Base-by-base conservation (phyloP, 2,888 invertebrate species). In the Cinara cedri region DNA sequence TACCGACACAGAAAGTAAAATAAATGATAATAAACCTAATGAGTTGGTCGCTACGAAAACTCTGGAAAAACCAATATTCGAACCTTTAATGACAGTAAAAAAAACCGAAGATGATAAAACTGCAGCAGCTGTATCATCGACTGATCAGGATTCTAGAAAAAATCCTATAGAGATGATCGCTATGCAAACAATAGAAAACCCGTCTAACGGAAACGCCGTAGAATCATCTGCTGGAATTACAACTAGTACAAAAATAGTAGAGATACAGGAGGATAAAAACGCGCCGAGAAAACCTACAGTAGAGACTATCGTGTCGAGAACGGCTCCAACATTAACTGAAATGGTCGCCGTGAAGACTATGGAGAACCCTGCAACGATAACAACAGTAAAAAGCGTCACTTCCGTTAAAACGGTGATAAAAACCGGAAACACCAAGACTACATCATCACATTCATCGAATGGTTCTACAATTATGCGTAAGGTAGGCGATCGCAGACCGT, bases 401-500 rank as follows among this genome's bases (percentile, higher is more conserved):
- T 21, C 68, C 46, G 34, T 51, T 9, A 78, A 78, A 42, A 49
- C 46, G 1, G 16, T 34, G 13, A 24, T 34, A 3, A 60, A 26
- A 34, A 11, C 44, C 11, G 66, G 14, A 6, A 34, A 34, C 3
- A 46, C 57, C 16, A 70, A 70, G 9, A 62, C 78, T 1, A 13
- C 60, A 0, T 0, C 11, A 8, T 24, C 49, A 0, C 1, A 8
- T 8, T 46, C 49, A 3, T 54, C 70, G 4, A 68, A 19, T 10
- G 51, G 70, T 19, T 49, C 70, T 3, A 49, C 62, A 49, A 21
- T 51, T 11, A 19, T 49, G 60, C 68, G 78, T 14, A 78, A 78
- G 24, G 68, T 78, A 14, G 78, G 60, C 16, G 78, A 78, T 13
- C 78, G 70, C 11, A 70, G 62, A 21, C 78, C 78, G 3, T 14